Evolutionary conservation across 1,140 invertebrate genomes (phyloP), one percentile per base, ranked within the genome.

Genomic region (Meloidogyne exigua): DNA sequence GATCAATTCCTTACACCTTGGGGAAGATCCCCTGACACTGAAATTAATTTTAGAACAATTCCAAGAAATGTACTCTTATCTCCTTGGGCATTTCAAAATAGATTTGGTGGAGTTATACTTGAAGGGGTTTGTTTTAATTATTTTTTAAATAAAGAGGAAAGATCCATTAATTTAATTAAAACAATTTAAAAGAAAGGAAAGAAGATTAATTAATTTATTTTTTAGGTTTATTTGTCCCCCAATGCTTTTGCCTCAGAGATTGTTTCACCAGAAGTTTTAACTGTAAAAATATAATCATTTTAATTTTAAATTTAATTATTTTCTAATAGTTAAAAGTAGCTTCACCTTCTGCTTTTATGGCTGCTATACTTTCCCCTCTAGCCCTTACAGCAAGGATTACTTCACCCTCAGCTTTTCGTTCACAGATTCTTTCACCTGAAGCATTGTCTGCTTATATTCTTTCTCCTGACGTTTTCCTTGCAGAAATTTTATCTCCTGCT

Each of bases 401-500:
- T 12, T 72, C 68, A 23, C 79, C 79, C 18, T 28, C 23, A 21
- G 49, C 76, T 2, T 42, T 81, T 18, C 15, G 21, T n/a, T 63
- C 76, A 12, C 23, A 23, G 15, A 67, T 80, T 21, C 79, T 80
- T 42, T 28, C 62, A 15, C 79, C 79, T 1, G 79, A 82, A 49
- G 80, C 79, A 7, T 72, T 80, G 9, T 36, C 65, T 28, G 65
- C 65, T 32, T 67, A 67, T 67, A 15, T 67, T 18, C 65, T 67
- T 39, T 32, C 26, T 67, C 65, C 65, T 4, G 65, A 67, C 7
- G 65, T 67, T 28, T 67, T 67, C n/a, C 12, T 80, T 5, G 63
- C 81, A 1, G 67, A 79, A n/a, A 65, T 80, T 0, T 21, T 80
- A 18, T 82, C 79, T 21, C 79, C 79, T 12, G 72, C 25, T 77